Evolutionary conservation across 2,888 invertebrate species (phyloP).

Genomic region (Diaperis boleti): DNA sequence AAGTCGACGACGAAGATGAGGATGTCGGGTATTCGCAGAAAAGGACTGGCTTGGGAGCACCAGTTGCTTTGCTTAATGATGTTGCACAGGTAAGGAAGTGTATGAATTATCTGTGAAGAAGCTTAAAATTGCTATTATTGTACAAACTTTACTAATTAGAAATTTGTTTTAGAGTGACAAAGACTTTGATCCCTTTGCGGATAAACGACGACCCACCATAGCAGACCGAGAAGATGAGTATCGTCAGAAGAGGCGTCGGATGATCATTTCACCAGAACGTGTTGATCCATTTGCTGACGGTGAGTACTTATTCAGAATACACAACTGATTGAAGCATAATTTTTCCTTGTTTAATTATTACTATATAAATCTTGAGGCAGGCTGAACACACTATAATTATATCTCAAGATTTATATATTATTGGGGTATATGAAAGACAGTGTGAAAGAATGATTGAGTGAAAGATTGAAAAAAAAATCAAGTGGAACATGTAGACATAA

Average conservation of each 20-base stretch:
- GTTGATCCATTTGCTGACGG: conserved; percentile 98
- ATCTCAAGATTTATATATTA: conserved; percentile 42
- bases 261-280: conserved; percentile 97
- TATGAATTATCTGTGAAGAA: too few relatives aligned
- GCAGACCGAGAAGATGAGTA: conserved; percentile 98
- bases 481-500: conserved; percentile 36
- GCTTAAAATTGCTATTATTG: too few relatives aligned
- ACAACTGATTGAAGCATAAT: conserved; percentile 10
- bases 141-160: too few relatives aligned
- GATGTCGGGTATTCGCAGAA: conserved; percentile 82
- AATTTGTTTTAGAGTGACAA: conserved; percentile 78
- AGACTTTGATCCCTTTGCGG: conserved; percentile 95
- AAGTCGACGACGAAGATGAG: conserved; percentile 93
- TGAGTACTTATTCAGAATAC: conserved; percentile 72
- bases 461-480: conserved; percentile 43
- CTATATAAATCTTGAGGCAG: conserved; percentile 37
- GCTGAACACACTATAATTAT: conserved; percentile 8
- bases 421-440: conserved; percentile 59
- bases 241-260: conserved; percentile 85
- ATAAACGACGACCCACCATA: conserved; percentile 90
- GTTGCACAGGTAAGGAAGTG: conserved; percentile 87
- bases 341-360: conserved; percentile 28
- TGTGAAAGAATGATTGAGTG: conserved; percentile 45
- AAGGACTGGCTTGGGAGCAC: conserved; percentile 81
- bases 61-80: conserved; percentile 90